Percentiles rank a stretch among this genome's conserved stretches.
These are phyloP conservation scores for Grallaria varia DNA, from an alignment of 2,113 vertebrate genomes.

Conservation along the genomic window DNA sequence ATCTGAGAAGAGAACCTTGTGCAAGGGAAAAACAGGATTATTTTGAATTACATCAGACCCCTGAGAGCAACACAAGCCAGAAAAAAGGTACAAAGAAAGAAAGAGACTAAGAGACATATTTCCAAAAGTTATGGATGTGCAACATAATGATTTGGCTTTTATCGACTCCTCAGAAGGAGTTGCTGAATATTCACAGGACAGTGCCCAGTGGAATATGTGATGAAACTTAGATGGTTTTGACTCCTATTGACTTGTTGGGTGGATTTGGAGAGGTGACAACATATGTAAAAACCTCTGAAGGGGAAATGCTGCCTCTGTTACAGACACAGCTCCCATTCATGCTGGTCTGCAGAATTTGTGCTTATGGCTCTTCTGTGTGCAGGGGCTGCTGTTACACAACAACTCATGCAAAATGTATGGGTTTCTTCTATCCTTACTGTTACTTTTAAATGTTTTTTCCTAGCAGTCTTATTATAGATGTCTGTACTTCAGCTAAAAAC, in stretches of 20 bases:
- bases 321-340: neutral
- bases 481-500: neutral
- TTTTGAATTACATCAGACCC: neutral
- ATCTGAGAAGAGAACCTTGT: neutral
- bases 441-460: neutral
- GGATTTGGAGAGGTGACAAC: neutral
- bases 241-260: neutral
- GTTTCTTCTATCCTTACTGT: neutral
- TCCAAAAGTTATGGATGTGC: neutral
- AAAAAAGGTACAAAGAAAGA: neutral
- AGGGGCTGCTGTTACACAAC: neutral
- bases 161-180: neutral
- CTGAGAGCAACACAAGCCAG: neutral
- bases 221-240: neutral
- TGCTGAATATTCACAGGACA: neutral
- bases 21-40: neutral
- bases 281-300: rapidly evolving
- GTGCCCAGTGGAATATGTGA: neutral
- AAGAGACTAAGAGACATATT: neutral
- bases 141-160: rapidly evolving
- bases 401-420: rapidly evolving
- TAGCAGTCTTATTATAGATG: neutral
- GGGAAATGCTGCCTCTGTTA: neutral
- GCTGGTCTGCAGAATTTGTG: neutral
- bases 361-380: neutral